A percentile compares a stretch with the other conserved stretches of the same genome.
Conservation (phyloP, 2,113 vertebrate species). For the Malurus elegans region DNA sequence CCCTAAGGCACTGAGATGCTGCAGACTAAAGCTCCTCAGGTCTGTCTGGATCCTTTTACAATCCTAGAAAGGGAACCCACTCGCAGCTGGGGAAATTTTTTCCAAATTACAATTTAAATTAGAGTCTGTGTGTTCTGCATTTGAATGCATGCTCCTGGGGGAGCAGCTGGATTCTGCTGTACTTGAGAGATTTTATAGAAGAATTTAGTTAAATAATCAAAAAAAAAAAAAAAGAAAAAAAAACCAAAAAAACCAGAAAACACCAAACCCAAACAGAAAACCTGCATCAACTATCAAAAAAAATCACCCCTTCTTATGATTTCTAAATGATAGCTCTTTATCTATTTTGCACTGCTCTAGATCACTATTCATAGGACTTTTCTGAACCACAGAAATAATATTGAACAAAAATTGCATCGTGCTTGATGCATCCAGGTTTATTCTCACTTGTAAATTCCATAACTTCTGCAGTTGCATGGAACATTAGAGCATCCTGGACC, state of each 20-base stretch:
- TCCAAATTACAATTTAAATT: background rate
- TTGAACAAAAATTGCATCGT: background rate
- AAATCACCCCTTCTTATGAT: rapidly evolving
- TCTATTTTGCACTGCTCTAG: background rate
- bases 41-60: background rate
- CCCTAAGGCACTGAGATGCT: background rate
- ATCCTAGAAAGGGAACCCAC: background rate
- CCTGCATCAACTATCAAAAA: background rate
- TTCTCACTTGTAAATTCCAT: background rate
- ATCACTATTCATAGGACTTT: background rate
- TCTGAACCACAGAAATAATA: background rate
- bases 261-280: background rate
- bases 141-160: background rate
- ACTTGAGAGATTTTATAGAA: background rate
- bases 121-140: background rate
- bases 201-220: background rate
- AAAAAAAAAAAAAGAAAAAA: no score
- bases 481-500: background rate
- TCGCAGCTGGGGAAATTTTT: background rate
- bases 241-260: background rate
- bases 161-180: background rate
- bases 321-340: background rate
- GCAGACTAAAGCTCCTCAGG: background rate
- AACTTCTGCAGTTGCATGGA: background rate
- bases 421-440: background rate